Conservation (phyloP, 2,113 vertebrate genomes). For the Ailuropoda melanoleuca region DNA sequence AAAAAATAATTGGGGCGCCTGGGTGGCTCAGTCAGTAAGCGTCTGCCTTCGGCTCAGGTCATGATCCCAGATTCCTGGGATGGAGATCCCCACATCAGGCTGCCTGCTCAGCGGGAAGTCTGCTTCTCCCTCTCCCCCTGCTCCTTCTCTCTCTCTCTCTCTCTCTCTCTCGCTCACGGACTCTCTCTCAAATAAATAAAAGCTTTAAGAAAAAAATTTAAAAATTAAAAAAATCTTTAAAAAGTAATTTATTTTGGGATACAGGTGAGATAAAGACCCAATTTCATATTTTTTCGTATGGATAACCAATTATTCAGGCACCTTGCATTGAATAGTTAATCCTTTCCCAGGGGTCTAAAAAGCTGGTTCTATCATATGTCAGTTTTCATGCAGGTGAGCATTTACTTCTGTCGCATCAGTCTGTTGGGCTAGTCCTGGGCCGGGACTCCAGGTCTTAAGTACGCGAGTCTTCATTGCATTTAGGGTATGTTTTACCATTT, state of each 20-base stretch:
- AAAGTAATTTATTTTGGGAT: background rate
- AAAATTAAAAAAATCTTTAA: background rate
- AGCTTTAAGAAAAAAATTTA: background rate
- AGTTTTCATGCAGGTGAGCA: background rate
- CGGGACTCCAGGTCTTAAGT: background rate
- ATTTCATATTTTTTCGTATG: background rate
- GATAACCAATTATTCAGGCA: background rate
- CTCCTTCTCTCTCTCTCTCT: too few relatives aligned
- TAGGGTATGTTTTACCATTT: background rate
- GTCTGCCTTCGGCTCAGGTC: too few relatives aligned
- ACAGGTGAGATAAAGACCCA: background rate
- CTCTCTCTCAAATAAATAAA: background rate
- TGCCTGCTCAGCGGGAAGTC: too few relatives aligned
- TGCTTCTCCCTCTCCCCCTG: too few relatives aligned
- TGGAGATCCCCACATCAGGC: accelerated
- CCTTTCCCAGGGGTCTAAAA: background rate
- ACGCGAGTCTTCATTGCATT: background rate
- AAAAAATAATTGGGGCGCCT: too few relatives aligned
- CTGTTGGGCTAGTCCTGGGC: background rate
- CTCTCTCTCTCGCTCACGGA: too few relatives aligned
- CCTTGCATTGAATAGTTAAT: too few relatives aligned
- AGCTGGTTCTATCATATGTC: background rate
- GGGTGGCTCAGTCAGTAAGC: too few relatives aligned
- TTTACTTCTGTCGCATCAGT: background rate
- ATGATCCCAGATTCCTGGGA: too few relatives aligned